Conservation (phyloP, 2,797 vertebrate species). For the Pseudomugil tenellus region DNA sequence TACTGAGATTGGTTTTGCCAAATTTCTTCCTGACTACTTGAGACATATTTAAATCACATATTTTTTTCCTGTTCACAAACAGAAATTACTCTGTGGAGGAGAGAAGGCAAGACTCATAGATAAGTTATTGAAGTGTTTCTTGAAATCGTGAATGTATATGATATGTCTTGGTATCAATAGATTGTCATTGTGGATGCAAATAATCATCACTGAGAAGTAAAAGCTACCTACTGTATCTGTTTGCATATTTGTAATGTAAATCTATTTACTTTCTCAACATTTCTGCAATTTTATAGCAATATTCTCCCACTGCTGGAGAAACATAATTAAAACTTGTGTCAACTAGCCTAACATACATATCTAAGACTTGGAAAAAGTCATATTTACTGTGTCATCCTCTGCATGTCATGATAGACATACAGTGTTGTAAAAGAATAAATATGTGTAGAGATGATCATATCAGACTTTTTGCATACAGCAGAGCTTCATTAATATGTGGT, state of each 20-base stretch:
- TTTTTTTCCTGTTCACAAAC: conserved; percentile 55
- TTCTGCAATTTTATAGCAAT: conserved; percentile 85
- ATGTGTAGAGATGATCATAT: conserved; percentile 78
- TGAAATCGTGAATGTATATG: conserved; percentile 77
- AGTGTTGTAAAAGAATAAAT: conserved; percentile 71
- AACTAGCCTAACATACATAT: conserved; percentile 83
- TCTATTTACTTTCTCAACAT: conserved; percentile 80
- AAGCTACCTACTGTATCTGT: conserved; percentile 81
- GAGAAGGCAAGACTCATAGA: conserved; percentile 54
- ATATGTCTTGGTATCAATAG: conserved; percentile 79
- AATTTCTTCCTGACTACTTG: conserved; percentile 78
- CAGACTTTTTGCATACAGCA: conserved; percentile 72
- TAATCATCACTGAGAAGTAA: conserved; percentile 77
- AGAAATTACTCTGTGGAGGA: conserved; percentile 56
- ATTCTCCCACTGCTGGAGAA: conserved; percentile 71
- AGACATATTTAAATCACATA: conserved; percentile 59
- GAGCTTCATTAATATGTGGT: conserved; percentile 70
- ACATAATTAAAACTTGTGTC: conserved; percentile 79
- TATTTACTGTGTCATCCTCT: conserved; percentile 83
- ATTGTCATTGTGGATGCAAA: conserved; percentile 79
- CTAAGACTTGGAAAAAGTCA: conserved; percentile 82
- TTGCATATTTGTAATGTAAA: conserved; percentile 82
- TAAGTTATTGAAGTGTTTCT: conserved; percentile 76
- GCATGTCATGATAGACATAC: conserved; percentile 83
- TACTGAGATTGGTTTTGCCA: conserved; percentile 74